Conservation (phyloP, 2,888 invertebrate species). For the Aporophyla nigra region DNA sequence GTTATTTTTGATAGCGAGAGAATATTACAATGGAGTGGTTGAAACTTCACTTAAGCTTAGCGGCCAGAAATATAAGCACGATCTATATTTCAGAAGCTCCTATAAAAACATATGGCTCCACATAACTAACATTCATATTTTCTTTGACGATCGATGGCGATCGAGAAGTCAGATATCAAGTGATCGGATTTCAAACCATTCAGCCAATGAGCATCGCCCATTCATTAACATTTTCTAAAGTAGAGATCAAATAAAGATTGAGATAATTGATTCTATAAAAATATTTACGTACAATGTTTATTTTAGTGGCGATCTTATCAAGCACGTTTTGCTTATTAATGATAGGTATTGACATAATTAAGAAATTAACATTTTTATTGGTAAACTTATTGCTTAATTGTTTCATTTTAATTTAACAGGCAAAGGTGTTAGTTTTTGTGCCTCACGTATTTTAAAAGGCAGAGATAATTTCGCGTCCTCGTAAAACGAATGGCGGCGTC, state of each 20-base stretch:
- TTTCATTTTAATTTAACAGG: neutral
- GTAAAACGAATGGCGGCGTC: slow-evolving; percentile 72
- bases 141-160: slow-evolving; percentile 16
- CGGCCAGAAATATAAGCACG: slow-evolving; percentile 35
- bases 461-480: slow-evolving; percentile 71
- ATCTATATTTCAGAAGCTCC: slow-evolving; percentile 22
- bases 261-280: slow-evolving; percentile 27
- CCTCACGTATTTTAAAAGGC: slow-evolving; percentile 58
- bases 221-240: slow-evolving; percentile 26
- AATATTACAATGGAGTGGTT: slow-evolving; percentile 29
- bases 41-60: slow-evolving; percentile 43
- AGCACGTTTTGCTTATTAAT: slow-evolving; percentile 1
- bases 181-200: slow-evolving; percentile 42
- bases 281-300: slow-evolving; percentile 11
- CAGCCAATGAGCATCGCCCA: slow-evolving; percentile 4
- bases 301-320: slow-evolving; percentile 35
- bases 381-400: neutral
- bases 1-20: slow-evolving; percentile 23
- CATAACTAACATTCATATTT: slow-evolving; percentile 59
- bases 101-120: slow-evolving; percentile 25
- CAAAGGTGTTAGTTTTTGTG: slow-evolving; percentile 36
- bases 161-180: slow-evolving; percentile 13
- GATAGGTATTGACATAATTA: slow-evolving; percentile 16
- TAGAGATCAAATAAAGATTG: slow-evolving; percentile 38
- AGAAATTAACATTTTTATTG: slow-evolving; percentile 18